These are phyloP conservation scores for Alligator sinensis DNA, from an alignment of 2,113 vertebrate species.

Conservation along the genomic window DNA sequence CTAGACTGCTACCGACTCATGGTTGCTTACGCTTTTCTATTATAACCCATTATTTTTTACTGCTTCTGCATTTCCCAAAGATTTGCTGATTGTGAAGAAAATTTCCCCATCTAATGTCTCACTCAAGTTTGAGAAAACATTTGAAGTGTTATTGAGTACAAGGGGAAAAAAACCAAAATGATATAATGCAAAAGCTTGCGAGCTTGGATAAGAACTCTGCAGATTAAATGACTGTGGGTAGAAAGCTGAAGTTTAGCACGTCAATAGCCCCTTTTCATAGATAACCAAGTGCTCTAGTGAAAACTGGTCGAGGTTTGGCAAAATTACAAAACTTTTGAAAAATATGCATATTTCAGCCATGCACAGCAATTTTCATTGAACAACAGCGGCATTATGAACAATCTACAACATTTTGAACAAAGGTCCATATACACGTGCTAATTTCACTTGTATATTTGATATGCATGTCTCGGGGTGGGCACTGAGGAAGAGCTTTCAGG, in stretches of 20 bases:
- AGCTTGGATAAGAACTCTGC: too few species aligned
- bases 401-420: too few species aligned
- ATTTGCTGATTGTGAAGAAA: neutral
- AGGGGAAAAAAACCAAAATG: neutral
- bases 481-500: too few species aligned
- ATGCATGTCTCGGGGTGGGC: too few species aligned
- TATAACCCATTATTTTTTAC: neutral
- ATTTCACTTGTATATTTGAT: too few species aligned
- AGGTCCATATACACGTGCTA: too few species aligned
- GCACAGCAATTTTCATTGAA: neutral
- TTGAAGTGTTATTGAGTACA: neutral
- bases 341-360: neutral
- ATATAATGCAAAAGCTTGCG: neutral
- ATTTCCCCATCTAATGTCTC: neutral
- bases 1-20: neutral
- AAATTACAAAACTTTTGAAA: neutral
- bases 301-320: neutral
- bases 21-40: neutral
- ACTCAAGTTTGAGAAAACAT: neutral
- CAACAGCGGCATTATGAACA: neutral
- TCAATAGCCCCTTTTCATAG: neutral
- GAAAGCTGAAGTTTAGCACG: neutral
- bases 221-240: neutral
- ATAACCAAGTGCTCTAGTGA: neutral
- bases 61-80: neutral